Conservation (phyloP, 2,888 invertebrate genomes). For the Epistrophe grossulariae region DNA sequence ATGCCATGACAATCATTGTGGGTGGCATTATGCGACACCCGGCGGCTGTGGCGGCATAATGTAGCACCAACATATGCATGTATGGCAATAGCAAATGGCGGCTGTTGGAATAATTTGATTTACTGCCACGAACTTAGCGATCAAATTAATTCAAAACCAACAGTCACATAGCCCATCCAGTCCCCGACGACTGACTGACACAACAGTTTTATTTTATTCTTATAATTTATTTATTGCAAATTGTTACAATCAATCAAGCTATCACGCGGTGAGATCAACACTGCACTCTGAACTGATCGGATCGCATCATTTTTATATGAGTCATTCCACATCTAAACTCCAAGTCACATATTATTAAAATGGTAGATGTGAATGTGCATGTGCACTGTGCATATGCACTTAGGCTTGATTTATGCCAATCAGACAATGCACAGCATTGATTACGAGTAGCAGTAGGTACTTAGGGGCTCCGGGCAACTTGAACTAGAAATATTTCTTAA, state of each 20-base stretch:
- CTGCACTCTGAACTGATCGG: conserved; percentile 41
- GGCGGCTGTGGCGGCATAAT: not conserved
- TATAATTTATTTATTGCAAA: conserved; percentile 44
- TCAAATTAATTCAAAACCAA: conserved; percentile 33
- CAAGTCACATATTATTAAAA: conserved; percentile 7
- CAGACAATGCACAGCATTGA: conserved; percentile 52
- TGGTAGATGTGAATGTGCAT: not conserved
- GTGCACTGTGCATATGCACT: conserved; percentile 24
- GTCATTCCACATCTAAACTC: conserved; percentile 40
- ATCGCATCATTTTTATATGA: conserved; percentile 55
- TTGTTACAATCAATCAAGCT: conserved; percentile 66
- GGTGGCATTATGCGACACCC: conserved; percentile 47
- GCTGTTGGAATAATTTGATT: conserved; percentile 28
- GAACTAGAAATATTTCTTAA: conserved; percentile 50
- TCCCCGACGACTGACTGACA: not conserved
- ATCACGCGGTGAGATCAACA: conserved; percentile 68
- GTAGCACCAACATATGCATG: not conserved
- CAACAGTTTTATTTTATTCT: conserved; percentile 5
- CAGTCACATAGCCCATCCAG: not conserved
- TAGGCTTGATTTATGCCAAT: conserved; percentile 49
- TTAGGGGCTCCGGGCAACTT: conserved; percentile 35
- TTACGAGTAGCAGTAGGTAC: conserved; percentile 9
- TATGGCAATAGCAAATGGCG: not conserved
- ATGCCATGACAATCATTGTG: conserved; percentile 34
- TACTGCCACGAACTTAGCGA: conserved; percentile 20